Evolutionary conservation across 2,797 vertebrate species (phyloP), one percentile per base, ranked within the genome.

Genomic region (Dermochelys coriacea): DNA sequence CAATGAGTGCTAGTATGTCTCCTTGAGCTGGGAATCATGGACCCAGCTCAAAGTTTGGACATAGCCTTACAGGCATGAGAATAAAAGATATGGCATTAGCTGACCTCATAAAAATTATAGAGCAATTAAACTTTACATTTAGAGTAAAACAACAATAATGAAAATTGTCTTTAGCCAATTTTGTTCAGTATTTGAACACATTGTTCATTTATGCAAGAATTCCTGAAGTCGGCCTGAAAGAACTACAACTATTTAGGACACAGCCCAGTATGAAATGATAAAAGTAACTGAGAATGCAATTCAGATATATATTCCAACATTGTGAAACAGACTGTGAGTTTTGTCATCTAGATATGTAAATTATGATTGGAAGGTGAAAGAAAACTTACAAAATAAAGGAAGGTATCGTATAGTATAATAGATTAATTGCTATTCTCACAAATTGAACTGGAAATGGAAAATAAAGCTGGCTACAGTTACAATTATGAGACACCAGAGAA

Each of bases 261-360:
- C 2, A 19, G 29, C 54, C 47, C 87, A 41, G 37, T 15, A 1
- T 14, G 82, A 37, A 37, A 86, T 95, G 59, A 64, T 59, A 14
- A 18, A 25, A 85, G 49, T 29, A 74, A 12, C 19, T 19, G 5
- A n/a, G 27, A 3, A 8, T 14, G 4, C 52, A 0, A 84, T 64
- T 31, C 85, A 89, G 51, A 1, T 84, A 12, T 1, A 3, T 0
- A 0, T 57, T 82, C 6, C 55, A 59, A 7, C 57, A 31, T 59
- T 3, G 2, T 55, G 25, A 31, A 59, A 59, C 29, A 59, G 55
- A 3, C 21, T 52, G 0, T 31, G 31, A 4, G 47, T 75, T 84
- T 77, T 49, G 1, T 50, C 0, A 1, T 79, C 2, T 12, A 77
- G 37, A 50, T 57, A 34, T 6, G 3, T 0, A 31, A 59, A 49